Base-by-base conservation (phyloP, 2,888 invertebrate genomes). In the Plutella xylostella region DNA sequence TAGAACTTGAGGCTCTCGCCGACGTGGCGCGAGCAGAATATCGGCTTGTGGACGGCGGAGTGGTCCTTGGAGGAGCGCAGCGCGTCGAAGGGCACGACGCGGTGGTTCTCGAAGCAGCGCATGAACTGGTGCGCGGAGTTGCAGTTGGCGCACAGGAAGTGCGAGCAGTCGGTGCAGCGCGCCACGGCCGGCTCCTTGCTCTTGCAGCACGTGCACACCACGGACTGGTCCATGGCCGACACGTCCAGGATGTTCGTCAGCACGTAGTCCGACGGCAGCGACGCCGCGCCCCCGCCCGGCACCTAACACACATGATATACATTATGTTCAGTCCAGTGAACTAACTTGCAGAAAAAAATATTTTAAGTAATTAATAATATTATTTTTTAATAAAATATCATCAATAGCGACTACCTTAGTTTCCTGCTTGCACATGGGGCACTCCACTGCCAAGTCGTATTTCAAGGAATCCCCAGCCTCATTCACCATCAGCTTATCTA, bases 61-160 rank as follows among this genome's bases (percentile, higher is more conserved):
- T 91, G 91, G 65, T 92, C 90, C 58, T 90, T 90, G 53, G 91
- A 91, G 58, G 88, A 87, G 60, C 91, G 89, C 66, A 96, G 85
- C 56, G 95, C 94, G 61, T 96, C 96, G 65, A 97, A 90, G 35
- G 92, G 91, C 43, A 96, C 90, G 31, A 96, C 96, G 72, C 92
- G 88, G 72, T 98, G 97, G 61, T 94, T 94, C 74, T 97, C 97
- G 70, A 98, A 98, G 82, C 97, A 96, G 55, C 96, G 89, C 97
- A 97, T 97, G 66, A 93, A 96, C 72, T 95, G 93, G 74, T 98
- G 97, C 47, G 97, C 97, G 33, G 94, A 93, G 62, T 96, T 95
- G 83, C 97, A 98, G 68, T 95, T 94, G 51, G 92, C 90, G 78
- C 97, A 97, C 42, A 98, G 85, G 69, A 96, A 93, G 74, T 95